Percentiles rank a stretch among this genome's conserved stretches.
Conservation (phyloP, 2,888 invertebrate species). For the Apantesis nais region DNA sequence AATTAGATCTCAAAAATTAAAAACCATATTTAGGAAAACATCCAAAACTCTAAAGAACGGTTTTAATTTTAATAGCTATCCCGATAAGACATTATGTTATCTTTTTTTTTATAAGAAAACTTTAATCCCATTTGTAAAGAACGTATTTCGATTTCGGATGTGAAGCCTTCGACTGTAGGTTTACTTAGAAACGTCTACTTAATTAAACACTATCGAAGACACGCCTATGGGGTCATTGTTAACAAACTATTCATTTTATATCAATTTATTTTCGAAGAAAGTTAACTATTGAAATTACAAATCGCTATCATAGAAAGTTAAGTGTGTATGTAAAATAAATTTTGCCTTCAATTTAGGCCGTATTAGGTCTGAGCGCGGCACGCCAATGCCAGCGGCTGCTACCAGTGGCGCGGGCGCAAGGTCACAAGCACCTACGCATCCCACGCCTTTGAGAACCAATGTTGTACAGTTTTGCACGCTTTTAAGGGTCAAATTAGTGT, state of each 20-base stretch:
- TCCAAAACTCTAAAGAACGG: too few relatives aligned
- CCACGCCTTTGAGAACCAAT: constrained; percentile 42
- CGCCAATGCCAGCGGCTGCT: constrained; percentile 61
- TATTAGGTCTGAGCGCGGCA: constrained; percentile 62
- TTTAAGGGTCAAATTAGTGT: neutral
- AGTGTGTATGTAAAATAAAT: constrained; percentile 33
- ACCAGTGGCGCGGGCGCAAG: constrained; percentile 66
- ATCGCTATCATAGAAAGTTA: constrained; percentile 6
- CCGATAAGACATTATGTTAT: too few relatives aligned
- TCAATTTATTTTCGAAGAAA: neutral
- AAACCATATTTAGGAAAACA: neutral
- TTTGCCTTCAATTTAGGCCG: constrained; percentile 55
- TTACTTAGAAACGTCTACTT: neutral
- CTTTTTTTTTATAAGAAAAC: neutral
- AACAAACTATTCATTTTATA: neutral
- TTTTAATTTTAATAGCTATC: too few relatives aligned
- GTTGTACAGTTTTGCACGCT: constrained; percentile 21
- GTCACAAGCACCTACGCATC: constrained; percentile 68
- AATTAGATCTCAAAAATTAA: neutral
- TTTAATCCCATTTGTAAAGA: neutral
- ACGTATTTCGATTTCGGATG: too few relatives aligned
- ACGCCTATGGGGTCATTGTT: too few relatives aligned
- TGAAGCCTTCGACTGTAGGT: neutral
- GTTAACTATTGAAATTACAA: neutral
- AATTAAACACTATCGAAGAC: neutral